Base-by-base conservation (phyloP, 35 echinoderm and acorn worm species). In the Eucidaris tribuloides region DNA sequence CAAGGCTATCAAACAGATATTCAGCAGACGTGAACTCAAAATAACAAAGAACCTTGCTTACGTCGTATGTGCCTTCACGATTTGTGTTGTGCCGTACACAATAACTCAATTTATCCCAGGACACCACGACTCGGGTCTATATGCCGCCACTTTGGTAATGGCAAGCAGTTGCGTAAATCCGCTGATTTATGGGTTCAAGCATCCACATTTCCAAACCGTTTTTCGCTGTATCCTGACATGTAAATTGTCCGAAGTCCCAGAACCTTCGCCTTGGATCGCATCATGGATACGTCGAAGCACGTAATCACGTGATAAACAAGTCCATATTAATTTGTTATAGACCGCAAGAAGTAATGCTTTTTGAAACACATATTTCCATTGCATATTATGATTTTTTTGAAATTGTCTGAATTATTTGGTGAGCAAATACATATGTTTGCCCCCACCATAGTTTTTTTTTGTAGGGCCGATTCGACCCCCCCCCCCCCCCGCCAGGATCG, bases 191-290 rank as follows among this genome's bases (percentile, higher is more conserved):
- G 80, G 33, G 4, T 6, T 44, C 29, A 82, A 82, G 45, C 80
- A 82, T 62, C 80, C 80, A 25, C 48, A 82, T 36, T 82, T 82
- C 41, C 62, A 64, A 41, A 82, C 31, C 18, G 55, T 54, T 6
- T 82, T 82, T 39, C 28, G 30, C 28, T 34, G 32, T 19, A 62
- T 82, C 45, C 32, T 82, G 7, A 25, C 25, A 4, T 35, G 68
- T 35, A 74, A 13, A 36, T 74, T 74, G 39, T 25, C 27, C 25
- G 29, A 74, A 34, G 20, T 71, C 19, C 31, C 65, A n/a, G n/a
- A n/a, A n/a, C n/a, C n/a, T n/a, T n/a, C n/a, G n/a, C n/a, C n/a
- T n/a, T n/a, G n/a, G n/a, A n/a, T n/a, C n/a, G n/a, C n/a, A n/a
- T n/a, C n/a, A n/a, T n/a, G n/a, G n/a, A n/a, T n/a, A n/a, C n/a